Conservation (phyloP, 2,888 invertebrate species). For the Oxyteleia sp. region DNA sequence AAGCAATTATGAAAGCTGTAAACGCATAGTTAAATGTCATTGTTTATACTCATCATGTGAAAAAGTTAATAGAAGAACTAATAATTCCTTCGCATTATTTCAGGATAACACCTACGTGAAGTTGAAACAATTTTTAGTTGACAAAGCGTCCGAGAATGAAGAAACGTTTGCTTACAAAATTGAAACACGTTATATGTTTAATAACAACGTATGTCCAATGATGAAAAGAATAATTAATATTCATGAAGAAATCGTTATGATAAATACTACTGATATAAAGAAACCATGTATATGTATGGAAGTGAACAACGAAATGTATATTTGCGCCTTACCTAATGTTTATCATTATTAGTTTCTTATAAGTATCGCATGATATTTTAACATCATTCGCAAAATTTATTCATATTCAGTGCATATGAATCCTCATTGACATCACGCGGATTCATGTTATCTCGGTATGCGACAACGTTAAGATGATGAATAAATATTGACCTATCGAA, state of each 20-base stretch:
- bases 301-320: constrained; percentile 5
- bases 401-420: too few species aligned
- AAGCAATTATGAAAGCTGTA: constrained; percentile 11
- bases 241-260: not conserved
- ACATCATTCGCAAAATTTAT: too few species aligned
- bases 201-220: constrained; percentile 13
- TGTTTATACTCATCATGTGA: constrained; percentile 35
- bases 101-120: constrained; percentile 9
- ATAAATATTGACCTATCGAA: too few species aligned
- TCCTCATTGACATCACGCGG: too few species aligned
- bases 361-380: too few species aligned
- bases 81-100: constrained; percentile 44
- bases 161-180: constrained; percentile 28
- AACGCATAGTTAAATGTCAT: constrained; percentile 24
- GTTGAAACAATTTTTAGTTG: constrained; percentile 34
- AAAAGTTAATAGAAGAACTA: constrained; percentile 38
- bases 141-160: constrained; percentile 24
- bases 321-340: constrained; percentile 20
- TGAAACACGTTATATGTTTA: constrained; percentile 4
- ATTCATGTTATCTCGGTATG: too few species aligned
- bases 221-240: constrained; percentile 18
- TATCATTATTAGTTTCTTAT: constrained; percentile 43
- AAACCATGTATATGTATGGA: constrained; percentile 33
- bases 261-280: constrained; percentile 18
- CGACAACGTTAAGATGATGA: too few species aligned